Conservation (phyloP, 1,140 invertebrate genomes). For the Aporrectodea caliginosa region DNA sequence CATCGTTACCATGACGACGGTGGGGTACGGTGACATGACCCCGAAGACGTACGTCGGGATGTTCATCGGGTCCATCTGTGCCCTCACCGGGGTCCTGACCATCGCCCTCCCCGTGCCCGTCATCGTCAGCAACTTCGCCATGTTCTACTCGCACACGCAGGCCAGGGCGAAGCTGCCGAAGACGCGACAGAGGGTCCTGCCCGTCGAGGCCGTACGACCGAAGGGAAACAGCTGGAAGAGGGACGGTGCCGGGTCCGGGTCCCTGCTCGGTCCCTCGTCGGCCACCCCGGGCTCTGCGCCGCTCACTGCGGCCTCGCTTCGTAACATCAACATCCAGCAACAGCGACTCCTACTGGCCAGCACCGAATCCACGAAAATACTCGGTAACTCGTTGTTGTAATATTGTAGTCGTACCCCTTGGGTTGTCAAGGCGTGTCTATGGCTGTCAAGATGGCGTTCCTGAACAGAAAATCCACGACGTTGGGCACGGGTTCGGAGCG, state of each 20-base stretch:
- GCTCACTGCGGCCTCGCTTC: background rate
- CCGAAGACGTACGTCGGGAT: constrained; percentile 78
- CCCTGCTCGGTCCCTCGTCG: background rate
- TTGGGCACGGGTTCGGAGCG: no score
- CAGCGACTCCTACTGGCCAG: background rate
- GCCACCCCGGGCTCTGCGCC: no score
- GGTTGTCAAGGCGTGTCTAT: no score
- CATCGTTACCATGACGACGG: constrained; percentile 59
- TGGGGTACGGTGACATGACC: constrained; percentile 80
- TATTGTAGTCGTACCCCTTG: no score
- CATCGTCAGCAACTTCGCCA: constrained; percentile 89
- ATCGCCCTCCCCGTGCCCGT: constrained; percentile 89
- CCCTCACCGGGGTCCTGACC: constrained; percentile 80
- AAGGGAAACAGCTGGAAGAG: constrained; percentile 17
- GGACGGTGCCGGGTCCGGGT: background rate
- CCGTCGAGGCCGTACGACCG: constrained; percentile 66
- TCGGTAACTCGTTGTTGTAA: no score
- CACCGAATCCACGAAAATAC: background rate
- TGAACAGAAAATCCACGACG: no score
- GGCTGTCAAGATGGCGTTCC: no score
- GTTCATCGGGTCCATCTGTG: constrained; percentile 73
- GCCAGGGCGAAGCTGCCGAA: constrained; percentile 85
- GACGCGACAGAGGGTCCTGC: constrained; percentile 77
- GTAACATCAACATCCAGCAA: background rate
- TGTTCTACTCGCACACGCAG: constrained; percentile 89